These are phyloP conservation scores for Sciurus vulgaris DNA, from an alignment of 2,797 vertebrate genomes.

Conservation along the genomic window DNA sequence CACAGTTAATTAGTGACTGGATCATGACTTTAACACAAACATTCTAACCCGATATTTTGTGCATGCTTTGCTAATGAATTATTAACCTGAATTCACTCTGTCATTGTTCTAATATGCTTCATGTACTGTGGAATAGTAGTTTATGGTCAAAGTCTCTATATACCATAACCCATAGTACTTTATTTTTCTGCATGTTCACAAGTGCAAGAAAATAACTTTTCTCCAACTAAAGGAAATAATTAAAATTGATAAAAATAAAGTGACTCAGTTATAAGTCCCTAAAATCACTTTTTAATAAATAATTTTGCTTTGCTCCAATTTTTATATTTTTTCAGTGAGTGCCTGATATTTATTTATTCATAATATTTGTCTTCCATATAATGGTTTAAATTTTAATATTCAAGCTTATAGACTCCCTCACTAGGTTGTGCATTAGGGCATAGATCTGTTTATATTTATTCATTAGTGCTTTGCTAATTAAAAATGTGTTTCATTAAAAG, in stretches of 20 bases:
- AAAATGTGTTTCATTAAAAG: constrained; percentile 89
- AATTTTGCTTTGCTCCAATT: constrained; percentile 58
- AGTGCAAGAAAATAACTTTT: constrained; percentile 76
- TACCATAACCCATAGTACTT: not conserved
- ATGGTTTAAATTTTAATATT: constrained; percentile 84
- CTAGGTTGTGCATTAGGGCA: constrained; percentile 67
- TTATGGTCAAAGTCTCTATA: constrained; percentile 55
- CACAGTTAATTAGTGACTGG: not conserved
- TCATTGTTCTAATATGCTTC: not conserved
- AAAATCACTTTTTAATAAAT: constrained; percentile 66
- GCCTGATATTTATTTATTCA: constrained; percentile 81
- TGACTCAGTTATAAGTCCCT: not conserved
- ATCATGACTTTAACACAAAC: not conserved
- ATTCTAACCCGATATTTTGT: constrained; percentile 12
- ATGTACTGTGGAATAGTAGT: not conserved
- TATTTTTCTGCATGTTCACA: constrained; percentile 52
- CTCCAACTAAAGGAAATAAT: constrained; percentile 66
- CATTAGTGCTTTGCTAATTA: constrained; percentile 87
- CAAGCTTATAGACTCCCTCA: constrained; percentile 78
- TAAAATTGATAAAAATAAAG: constrained; percentile 50
- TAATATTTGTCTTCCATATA: constrained; percentile 82
- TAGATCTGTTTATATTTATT: constrained; percentile 87
- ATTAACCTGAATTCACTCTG: not conserved
- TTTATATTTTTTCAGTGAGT: constrained; percentile 79
- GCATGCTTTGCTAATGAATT: not conserved